Evolutionary conservation across 2,888 invertebrate species (phyloP).

Genomic region (Cynaeus angustus): DNA sequence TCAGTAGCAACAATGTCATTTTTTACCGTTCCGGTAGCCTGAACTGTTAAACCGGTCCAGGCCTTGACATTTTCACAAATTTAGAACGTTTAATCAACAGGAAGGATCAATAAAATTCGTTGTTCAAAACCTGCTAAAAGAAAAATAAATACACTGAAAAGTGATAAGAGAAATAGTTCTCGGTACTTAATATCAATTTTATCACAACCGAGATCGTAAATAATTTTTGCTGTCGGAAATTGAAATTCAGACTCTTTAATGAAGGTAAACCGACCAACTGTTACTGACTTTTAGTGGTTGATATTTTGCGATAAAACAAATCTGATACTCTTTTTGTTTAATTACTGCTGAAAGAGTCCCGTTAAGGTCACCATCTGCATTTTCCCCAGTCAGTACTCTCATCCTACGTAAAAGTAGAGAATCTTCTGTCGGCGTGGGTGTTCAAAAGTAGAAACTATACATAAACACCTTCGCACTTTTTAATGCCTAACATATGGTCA

Average conservation of each 20-base stretch:
- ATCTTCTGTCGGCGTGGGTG: conserved; percentile 21
- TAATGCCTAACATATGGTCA: conserved; percentile 7
- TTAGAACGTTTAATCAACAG: not conserved
- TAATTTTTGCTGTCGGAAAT: too few species aligned
- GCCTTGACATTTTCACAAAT: conserved; percentile 22
- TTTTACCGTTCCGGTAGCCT: conserved; percentile 13
- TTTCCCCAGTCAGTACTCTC: conserved; percentile 19
- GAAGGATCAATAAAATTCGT: too few species aligned
- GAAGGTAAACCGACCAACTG: too few species aligned
- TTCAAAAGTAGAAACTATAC: not conserved
- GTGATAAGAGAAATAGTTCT: too few species aligned
- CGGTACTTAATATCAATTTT: too few species aligned
- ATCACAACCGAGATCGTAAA: too few species aligned
- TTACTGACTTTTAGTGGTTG: too few species aligned
- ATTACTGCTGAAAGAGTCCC: conserved; percentile 18
- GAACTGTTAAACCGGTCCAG: conserved; percentile 19
- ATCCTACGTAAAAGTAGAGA: conserved; percentile 7
- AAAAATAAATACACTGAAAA: too few species aligned
- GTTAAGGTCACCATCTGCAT: conserved; percentile 31
- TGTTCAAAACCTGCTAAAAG: too few species aligned
- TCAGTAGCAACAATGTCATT: conserved; percentile 6
- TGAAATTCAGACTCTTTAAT: too few species aligned
- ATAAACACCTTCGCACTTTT: conserved; percentile 13
- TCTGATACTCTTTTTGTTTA: not conserved
- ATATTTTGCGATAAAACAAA: too few species aligned